Percentiles rank a stretch among this genome's conserved stretches.
Evolutionary conservation across 2,888 invertebrate species (phyloP).

Genomic region (Ectobius pallidus): DNA sequence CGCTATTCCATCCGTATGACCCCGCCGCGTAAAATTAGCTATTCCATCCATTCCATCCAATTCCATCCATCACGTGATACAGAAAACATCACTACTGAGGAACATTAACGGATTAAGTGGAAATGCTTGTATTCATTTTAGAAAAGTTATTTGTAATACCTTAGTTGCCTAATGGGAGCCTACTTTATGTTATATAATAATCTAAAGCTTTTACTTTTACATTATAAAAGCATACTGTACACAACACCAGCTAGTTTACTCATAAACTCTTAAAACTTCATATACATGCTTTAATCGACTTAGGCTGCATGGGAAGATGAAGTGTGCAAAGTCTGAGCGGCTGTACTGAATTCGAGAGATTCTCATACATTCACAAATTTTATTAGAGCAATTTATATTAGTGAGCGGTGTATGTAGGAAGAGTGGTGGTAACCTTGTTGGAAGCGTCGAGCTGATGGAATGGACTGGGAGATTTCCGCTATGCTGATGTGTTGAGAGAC

Average conservation of each 20-base stretch:
- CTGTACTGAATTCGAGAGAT: background rate
- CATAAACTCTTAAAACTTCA: background rate
- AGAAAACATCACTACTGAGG: too few relatives aligned
- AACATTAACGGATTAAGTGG: too few relatives aligned
- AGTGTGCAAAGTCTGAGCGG: background rate
- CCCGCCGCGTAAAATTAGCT: too few relatives aligned
- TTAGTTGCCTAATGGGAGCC: too few relatives aligned
- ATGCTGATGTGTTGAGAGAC: background rate
- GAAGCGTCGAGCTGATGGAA: background rate
- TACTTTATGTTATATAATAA: too few relatives aligned
- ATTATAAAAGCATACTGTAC: too few relatives aligned
- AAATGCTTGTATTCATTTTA: too few relatives aligned
- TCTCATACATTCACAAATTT: conserved; percentile 10
- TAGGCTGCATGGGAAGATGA: background rate
- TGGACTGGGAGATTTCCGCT: conserved; percentile 4
- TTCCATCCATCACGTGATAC: too few relatives aligned
- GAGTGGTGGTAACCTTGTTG: background rate
- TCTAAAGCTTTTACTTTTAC: too few relatives aligned
- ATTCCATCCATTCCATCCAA: too few relatives aligned
- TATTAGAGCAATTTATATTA: conserved; percentile 16
- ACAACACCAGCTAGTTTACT: background rate
- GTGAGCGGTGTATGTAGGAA: background rate
- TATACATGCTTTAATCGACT: background rate
- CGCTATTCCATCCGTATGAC: too few relatives aligned
- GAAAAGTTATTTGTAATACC: too few relatives aligned